Conservation (phyloP, 2,797 vertebrate genomes). For the Microctenopoma steveboyesi region DNA sequence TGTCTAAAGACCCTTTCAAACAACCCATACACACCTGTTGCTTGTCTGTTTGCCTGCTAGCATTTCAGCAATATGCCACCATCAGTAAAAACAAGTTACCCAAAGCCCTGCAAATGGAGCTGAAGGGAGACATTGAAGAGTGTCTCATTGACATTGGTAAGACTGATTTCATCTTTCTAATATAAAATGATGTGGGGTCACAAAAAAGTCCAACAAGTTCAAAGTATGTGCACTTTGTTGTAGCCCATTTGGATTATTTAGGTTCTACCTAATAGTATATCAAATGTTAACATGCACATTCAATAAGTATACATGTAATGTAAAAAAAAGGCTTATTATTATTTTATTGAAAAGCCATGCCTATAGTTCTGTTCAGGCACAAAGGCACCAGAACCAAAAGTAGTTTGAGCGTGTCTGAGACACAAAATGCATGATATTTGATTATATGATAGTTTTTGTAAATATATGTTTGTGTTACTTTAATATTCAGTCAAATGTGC, state of each 20-base stretch:
- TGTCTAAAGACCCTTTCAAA: neutral
- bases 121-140: slow-evolving; percentile 82
- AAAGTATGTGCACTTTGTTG: too few species aligned
- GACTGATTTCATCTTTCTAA: slow-evolving; percentile 2
- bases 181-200: neutral
- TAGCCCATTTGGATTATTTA: too few species aligned
- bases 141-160: slow-evolving; percentile 82
- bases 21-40: neutral
- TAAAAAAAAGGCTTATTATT: too few species aligned
- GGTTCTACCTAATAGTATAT: too few species aligned
- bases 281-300: neutral
- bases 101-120: slow-evolving; percentile 76
- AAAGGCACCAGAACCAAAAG: neutral
- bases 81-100: slow-evolving; percentile 73
- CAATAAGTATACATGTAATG: neutral
- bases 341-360: neutral
- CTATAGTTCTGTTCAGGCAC: too few species aligned
- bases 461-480: slow-evolving; percentile 31
- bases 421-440: slow-evolving; percentile 5
- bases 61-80: slow-evolving; percentile 72
- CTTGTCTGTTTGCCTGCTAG: slow-evolving; percentile 53
- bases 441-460: neutral
- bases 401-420: neutral
- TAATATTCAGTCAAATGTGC: slow-evolving; percentile 87
- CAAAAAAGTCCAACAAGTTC: neutral